Conservation (phyloP, 1,140 invertebrate genomes). For the Bombus affinis region DNA sequence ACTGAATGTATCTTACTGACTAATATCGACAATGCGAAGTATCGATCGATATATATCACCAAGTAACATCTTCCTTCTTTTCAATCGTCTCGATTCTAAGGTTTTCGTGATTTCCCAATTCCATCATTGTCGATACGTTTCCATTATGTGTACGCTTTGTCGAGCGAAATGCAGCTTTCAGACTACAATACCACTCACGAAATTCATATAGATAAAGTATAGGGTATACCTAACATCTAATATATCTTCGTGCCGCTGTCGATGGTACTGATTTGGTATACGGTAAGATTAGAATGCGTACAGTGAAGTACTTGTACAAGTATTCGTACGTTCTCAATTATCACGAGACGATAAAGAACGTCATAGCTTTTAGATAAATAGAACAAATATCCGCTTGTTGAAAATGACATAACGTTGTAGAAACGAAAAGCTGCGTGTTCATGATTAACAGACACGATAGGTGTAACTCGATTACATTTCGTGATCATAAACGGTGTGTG, state of each 20-base stretch:
- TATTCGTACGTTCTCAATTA: not conserved
- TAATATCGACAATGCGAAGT: not conserved
- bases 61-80: not conserved
- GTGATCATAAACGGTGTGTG: constrained; percentile 36
- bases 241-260: not conserved
- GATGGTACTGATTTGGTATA: constrained; percentile 16
- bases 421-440: no score
- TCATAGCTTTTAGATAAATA: constrained; percentile 10
- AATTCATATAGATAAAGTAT: constrained; percentile 19
- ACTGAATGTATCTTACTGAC: not conserved
- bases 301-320: not conserved
- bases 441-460: constrained; percentile 34
- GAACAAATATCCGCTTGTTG: not conserved
- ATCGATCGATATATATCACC: not conserved
- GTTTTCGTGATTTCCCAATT: constrained; percentile 23
- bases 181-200: constrained; percentile 1
- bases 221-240: not conserved
- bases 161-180: constrained; percentile 12
- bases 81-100: constrained; percentile 17
- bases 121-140: constrained; percentile 44
- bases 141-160: not conserved
- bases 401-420: not conserved
- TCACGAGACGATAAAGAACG: constrained; percentile 42
- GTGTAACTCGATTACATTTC: constrained; percentile 11
- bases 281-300: not conserved